Evolutionary conservation across 2,797 vertebrate species (phyloP).

Genomic region (Rhinoraja longicauda): DNA sequence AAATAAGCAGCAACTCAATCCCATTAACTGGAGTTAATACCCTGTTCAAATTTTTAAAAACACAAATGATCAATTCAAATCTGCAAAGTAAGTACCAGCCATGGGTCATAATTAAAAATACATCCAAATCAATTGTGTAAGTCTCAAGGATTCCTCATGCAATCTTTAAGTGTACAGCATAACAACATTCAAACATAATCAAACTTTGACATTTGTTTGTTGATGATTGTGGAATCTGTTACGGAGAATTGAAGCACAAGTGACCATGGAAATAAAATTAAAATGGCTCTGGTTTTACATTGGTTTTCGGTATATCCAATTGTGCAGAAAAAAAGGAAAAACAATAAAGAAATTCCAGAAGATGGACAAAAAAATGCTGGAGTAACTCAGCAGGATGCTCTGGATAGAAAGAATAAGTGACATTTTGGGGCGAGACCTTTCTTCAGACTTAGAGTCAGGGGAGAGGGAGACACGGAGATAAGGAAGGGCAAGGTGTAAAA

Average conservation of each 20-base stretch:
- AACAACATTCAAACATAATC: background rate
- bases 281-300: background rate
- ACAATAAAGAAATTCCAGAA: background rate
- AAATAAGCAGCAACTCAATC: conserved; percentile 47
- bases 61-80: conserved; percentile 47
- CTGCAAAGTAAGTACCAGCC: conserved; percentile 21
- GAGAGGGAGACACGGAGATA: too few relatives aligned
- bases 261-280: background rate
- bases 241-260: background rate
- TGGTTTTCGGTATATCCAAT: background rate
- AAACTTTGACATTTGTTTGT: background rate
- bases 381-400: too few relatives aligned
- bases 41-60: conserved; percentile 47
- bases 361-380: too few relatives aligned
- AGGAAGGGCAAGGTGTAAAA: too few relatives aligned
- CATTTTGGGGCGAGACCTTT: too few relatives aligned
- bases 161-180: background rate
- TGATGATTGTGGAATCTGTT: background rate
- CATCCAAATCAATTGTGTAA: background rate
- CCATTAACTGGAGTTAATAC: conserved; percentile 46
- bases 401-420: too few relatives aligned
- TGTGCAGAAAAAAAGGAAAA: background rate
- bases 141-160: background rate
- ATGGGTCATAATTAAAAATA: background rate
- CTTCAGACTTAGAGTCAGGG: too few relatives aligned